Conservation (phyloP, 2,113 vertebrate genomes). For the Mobula birostris region DNA sequence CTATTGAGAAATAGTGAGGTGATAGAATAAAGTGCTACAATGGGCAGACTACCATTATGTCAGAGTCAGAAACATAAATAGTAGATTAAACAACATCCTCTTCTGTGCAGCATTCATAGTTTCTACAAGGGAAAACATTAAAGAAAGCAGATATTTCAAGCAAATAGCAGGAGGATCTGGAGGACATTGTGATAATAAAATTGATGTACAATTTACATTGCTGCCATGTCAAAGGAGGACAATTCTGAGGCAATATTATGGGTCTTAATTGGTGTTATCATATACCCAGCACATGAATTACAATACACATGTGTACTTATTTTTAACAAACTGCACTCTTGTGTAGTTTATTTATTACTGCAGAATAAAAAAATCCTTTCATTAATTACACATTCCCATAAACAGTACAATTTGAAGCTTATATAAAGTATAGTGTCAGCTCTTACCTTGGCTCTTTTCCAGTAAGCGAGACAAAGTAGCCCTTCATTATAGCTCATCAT, state of each 20-base stretch:
- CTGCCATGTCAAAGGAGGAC: slow-evolving; percentile 10
- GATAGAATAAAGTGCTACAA: background rate
- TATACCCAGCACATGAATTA: slow-evolving; percentile 24
- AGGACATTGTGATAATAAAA: slow-evolving; percentile 21
- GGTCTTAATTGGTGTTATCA: slow-evolving; percentile 24
- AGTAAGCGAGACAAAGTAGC: background rate
- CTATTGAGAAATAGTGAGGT: background rate
- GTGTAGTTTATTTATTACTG: slow-evolving; percentile 25
- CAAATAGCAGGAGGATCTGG: background rate
- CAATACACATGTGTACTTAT: slow-evolving; percentile 37
- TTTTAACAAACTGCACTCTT: slow-evolving; percentile 14
- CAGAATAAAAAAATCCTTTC: slow-evolving; percentile 3
- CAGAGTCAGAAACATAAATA: background rate
- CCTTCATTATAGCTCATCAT: background rate
- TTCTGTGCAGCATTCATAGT: background rate
- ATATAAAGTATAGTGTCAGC: background rate
- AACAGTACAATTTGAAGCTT: background rate
- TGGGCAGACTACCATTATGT: background rate
- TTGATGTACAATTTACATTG: slow-evolving; percentile 29
- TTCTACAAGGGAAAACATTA: background rate
- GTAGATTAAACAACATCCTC: background rate
- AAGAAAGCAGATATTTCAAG: slow-evolving; percentile 16
- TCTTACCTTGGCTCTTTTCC: background rate
- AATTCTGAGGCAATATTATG: slow-evolving; percentile 14
- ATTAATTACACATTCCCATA: slow-evolving; percentile 6